Percentiles rank a stretch among this genome's conserved stretches.
These are phyloP conservation scores for Peromyscus melanophrys DNA, from an alignment of 2,797 vertebrate genomes.

Conservation along the genomic window DNA sequence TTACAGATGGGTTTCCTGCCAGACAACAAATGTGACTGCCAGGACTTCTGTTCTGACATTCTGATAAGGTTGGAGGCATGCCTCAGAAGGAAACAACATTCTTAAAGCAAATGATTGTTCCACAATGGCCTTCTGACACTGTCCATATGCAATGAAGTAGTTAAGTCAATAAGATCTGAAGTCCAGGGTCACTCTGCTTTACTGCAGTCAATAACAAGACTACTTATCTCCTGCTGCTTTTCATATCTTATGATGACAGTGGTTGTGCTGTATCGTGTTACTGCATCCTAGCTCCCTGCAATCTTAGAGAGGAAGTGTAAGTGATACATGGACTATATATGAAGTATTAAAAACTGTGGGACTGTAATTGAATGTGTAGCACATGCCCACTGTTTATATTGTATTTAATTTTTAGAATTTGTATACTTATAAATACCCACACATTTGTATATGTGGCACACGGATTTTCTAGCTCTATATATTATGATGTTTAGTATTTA, in stretches of 20 bases:
- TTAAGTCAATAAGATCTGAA: slow-evolving; percentile 74
- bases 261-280: background rate
- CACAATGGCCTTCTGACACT: slow-evolving; percentile 57
- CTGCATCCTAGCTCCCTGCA: background rate
- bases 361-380: background rate
- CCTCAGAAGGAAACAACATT: slow-evolving; percentile 65
- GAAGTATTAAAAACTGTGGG: background rate
- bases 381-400: background rate
- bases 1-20: slow-evolving; percentile 78
- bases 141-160: slow-evolving; percentile 49
- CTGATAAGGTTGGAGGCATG: slow-evolving; percentile 69
- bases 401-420: slow-evolving; percentile 12
- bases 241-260: slow-evolving; percentile 37
- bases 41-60: slow-evolving; percentile 71
- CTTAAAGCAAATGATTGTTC: slow-evolving; percentile 72
- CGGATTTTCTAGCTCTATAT: background rate
- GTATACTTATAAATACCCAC: background rate
- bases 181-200: slow-evolving; percentile 57
- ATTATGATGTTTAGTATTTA: background rate
- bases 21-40: slow-evolving; percentile 71
- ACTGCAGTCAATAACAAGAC: slow-evolving; percentile 62
- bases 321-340: slow-evolving; percentile 14
- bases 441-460: background rate
- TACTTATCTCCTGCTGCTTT: slow-evolving; percentile 69
- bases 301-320: slow-evolving; percentile 51